phyloP scores from a whole-genome alignment of 2,113 vertebrate genomes.

The Meleagris gallopavo region DNA sequence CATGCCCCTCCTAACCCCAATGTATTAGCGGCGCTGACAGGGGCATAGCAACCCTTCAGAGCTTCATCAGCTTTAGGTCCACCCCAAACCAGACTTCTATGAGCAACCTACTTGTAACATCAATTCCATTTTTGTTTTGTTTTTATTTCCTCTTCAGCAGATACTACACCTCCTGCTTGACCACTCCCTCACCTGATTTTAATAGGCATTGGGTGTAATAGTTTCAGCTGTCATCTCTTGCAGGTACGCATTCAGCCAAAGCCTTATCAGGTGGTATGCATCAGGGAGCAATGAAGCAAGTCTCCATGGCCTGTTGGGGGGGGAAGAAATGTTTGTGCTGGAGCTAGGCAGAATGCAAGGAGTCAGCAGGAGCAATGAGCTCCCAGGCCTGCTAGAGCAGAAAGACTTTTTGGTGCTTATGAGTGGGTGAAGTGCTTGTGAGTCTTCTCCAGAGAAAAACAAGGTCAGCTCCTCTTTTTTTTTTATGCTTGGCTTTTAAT shows the following conservation, averaged over 20 bases:
- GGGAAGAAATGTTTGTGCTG: neutral
- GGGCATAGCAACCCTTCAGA: neutral
- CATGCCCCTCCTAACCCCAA: neutral
- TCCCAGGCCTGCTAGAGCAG: neutral
- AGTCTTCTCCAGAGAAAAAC: neutral
- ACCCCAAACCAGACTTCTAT: neutral
- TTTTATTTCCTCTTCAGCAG: too few species aligned
- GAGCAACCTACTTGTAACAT: too few species aligned
- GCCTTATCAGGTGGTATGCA: neutral
- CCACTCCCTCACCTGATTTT: neutral
- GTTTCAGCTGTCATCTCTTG: neutral
- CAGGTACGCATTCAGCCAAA: accelerated
- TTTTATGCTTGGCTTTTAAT: neutral
- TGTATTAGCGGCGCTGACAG: neutral
- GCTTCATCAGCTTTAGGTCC: neutral
- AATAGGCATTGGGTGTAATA: neutral
- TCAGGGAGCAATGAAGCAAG: neutral
- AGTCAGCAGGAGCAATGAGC: neutral
- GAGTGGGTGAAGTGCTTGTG: neutral
- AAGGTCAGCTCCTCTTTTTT: neutral
- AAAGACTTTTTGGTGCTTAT: neutral
- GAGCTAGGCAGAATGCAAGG: accelerated
- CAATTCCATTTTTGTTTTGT: too few species aligned
- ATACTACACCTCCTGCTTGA: too few species aligned
- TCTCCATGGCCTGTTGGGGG: too few species aligned